Percentiles rank a stretch among this genome's conserved stretches.
These are phyloP conservation scores for Lydus trimaculatus DNA, from an alignment of 2,888 invertebrate species.

Conservation along the genomic window DNA sequence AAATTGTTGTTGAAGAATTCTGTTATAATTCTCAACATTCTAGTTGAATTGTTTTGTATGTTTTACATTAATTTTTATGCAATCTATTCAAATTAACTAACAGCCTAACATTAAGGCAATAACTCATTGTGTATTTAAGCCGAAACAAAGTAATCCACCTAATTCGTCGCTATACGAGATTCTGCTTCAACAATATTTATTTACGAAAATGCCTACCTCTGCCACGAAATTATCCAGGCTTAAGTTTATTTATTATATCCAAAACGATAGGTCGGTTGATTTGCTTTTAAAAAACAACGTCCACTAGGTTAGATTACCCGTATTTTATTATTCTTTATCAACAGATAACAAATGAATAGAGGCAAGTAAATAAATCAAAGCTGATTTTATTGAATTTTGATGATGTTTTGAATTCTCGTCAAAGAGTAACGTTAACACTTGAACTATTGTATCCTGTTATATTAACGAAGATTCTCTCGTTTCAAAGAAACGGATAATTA, in stretches of 20 bases:
- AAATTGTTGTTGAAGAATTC: not conserved
- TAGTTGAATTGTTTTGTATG: not conserved
- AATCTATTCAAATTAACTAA: constrained; percentile 9
- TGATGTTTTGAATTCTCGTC: constrained; percentile 28
- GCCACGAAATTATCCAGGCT: constrained; percentile 22
- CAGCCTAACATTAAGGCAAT: constrained; percentile 28
- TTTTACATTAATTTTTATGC: constrained; percentile 1
- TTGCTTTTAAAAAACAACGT: not conserved
- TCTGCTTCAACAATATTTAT: constrained; percentile 14
- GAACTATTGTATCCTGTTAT: constrained; percentile 35
- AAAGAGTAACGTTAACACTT: constrained; percentile 38
- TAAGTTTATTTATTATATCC: constrained; percentile 25
- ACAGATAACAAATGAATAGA: not conserved
- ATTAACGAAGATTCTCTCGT: constrained; percentile 38
- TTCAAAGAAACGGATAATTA: constrained; percentile 41
- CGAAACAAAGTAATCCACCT: constrained; percentile 43
- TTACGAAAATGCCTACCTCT: constrained; percentile 16
- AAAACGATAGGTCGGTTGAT: not conserved
- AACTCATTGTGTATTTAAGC: constrained; percentile 44
- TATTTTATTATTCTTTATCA: not conserved
- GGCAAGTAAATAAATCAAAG: not conserved
- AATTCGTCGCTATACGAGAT: constrained; percentile 29
- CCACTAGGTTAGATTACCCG: not conserved
- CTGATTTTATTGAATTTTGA: not conserved
- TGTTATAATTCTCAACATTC: not conserved